Base-by-base conservation (phyloP, 2,888 invertebrate genomes). In the Mactromeris polynyma region DNA sequence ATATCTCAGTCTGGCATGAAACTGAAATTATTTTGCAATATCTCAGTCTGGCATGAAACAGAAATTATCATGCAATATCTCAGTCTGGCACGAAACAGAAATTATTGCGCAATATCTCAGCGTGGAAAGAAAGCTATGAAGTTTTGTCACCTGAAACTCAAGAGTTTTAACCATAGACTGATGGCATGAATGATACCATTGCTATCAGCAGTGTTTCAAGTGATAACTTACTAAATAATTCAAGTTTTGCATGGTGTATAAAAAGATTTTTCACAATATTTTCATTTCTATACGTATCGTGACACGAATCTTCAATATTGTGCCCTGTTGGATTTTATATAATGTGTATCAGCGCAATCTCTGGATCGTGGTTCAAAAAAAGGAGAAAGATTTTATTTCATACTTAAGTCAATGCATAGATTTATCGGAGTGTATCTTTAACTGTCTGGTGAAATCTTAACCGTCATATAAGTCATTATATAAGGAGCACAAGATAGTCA, bases 381-480 rank as follows among this genome's bases (percentile, higher is more conserved):
- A 26, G 26, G 26, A 64, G 58, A 64, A n/a, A 64, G 58, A 64
- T 64, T 7, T 64, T 7, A 64, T 64, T 64, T 64, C 26, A 64
- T 64, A 2, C 58, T 26, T 64, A 11, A n/a, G 26, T 26, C 26
- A 0, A 64, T 4, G n/a, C 58, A n/a, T 64, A 26, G 58, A 64
- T 64, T 64, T n/a, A 64, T 64, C 58, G 9, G n/a, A 26, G 58
- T 26, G 26, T n/a, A 64, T 64, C 58, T 26, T 6, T 81, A 36
- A 58, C 36, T 54, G 54, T 31, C 51, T 81, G 54, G 38, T 81
- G 81, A 81, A 81, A 81, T 81, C n/a, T 58, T 58, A 58, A 4
- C 81, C 54, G 0, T 19, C 36, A 58, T 58, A 36, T 81, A 58
- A 81, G 54, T 81, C 58, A 81, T 0, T 64, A 81, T 81, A 58